These are phyloP conservation scores for Argyresthia goedartella DNA, from an alignment of 2,888 invertebrate genomes.

Conservation along the genomic window DNA sequence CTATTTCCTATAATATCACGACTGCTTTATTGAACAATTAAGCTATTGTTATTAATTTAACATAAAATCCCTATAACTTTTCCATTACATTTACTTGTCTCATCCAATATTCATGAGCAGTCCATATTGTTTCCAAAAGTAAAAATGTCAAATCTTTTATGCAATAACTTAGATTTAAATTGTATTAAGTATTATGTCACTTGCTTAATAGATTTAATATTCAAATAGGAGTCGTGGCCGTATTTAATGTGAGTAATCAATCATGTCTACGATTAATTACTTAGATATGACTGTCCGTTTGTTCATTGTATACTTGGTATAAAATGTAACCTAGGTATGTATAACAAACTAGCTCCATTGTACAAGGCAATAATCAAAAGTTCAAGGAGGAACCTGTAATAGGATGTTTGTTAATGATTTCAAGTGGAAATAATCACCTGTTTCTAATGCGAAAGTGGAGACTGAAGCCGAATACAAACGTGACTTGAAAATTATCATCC, in stretches of 20 bases:
- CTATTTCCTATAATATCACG: conserved; percentile 1
- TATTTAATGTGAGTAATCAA: conserved; percentile 67
- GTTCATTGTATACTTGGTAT: conserved; percentile 27
- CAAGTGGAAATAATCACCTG: conserved; percentile 42
- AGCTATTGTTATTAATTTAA: conserved; percentile 45
- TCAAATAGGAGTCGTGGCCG: conserved; percentile 64
- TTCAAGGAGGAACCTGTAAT: conserved; percentile 48
- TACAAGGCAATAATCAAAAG: conserved; percentile 59
- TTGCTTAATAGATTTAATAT: conserved; percentile 61
- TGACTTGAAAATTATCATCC: conserved; percentile 28
- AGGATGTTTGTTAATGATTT: conserved; percentile 64
- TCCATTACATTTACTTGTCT: conserved; percentile 34
- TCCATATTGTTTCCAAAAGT: conserved; percentile 60
- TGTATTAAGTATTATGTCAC: conserved; percentile 65
- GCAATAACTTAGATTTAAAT: conserved; percentile 62
- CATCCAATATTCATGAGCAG: conserved; percentile 52
- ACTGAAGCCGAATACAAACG: conserved; percentile 20
- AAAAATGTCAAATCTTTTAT: conserved; percentile 48
- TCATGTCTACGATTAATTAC: conserved; percentile 69
- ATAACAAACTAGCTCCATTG: conserved; percentile 54
- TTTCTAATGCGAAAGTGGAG: conserved; percentile 14
- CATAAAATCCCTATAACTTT: conserved; percentile 50
- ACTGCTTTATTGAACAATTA: conserved; percentile 29
- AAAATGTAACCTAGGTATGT: conserved; percentile 40
- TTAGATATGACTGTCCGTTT: conserved; percentile 50